Evolutionary conservation across 2,888 invertebrate species (phyloP).

Genomic region (Phortica okadai): DNA sequence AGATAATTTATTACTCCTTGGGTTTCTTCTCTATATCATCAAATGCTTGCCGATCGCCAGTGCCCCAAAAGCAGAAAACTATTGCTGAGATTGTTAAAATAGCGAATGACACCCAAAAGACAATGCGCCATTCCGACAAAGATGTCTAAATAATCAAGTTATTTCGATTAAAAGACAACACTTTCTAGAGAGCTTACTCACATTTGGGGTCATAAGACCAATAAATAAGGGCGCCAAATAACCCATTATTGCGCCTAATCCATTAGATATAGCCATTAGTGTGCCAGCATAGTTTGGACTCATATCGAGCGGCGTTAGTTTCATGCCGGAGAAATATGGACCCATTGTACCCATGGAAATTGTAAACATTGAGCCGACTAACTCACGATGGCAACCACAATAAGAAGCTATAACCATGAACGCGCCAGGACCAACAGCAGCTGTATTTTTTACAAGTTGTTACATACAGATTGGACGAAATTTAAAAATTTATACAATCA

Average conservation of each 20-base stretch:
- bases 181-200: conserved; percentile 69
- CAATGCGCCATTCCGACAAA: conserved; percentile 83
- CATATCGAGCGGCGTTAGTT: conserved; percentile 81
- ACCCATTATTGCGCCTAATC: conserved; percentile 82
- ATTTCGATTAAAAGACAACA: background rate
- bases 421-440: conserved; percentile 81
- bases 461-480: conserved; percentile 16
- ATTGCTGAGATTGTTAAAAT: conserved; percentile 82
- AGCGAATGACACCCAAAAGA: conserved; percentile 86
- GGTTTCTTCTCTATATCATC: conserved; percentile 76
- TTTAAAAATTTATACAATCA: background rate
- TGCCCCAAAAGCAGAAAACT: conserved; percentile 82
- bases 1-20: background rate
- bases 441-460: background rate
- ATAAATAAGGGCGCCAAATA: conserved; percentile 82
- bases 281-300: conserved; percentile 81
- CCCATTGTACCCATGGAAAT: conserved; percentile 83
- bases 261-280: conserved; percentile 82
- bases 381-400: conserved; percentile 79
- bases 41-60: conserved; percentile 86
- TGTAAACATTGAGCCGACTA: conserved; percentile 80
- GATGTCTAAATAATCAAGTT: conserved; percentile 76
- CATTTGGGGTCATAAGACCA: conserved; percentile 80
- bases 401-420: conserved; percentile 82
- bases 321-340: conserved; percentile 81